Base-by-base conservation (phyloP, 2,888 invertebrate genomes). In the Sylvicola fuscatus region DNA sequence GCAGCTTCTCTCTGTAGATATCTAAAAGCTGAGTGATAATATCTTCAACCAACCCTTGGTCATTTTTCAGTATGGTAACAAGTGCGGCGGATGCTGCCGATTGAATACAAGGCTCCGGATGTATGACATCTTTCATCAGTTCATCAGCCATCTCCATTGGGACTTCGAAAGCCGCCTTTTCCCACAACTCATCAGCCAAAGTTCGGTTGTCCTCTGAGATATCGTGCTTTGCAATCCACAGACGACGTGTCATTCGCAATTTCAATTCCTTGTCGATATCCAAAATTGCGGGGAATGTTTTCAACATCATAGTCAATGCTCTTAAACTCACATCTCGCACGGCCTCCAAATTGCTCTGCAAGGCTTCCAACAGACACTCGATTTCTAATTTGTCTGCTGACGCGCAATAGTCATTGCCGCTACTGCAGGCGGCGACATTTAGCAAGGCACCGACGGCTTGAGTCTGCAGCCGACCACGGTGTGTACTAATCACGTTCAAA, bases 181-280 rank as follows among this genome's bases (percentile, higher is more conserved):
- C 55, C 78, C 78, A 79, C n/a, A 79, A 50, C 32, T 66, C 58
- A 14, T 62, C 58, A 0, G 76, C 77, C 13, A 75, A 58, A 21
- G 62, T 55, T 43, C 73, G 65, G 48, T 86, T 86, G 39, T 82
- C 78, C 29, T 74, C 74, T 6, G 68, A 68, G 1, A 72, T 62
- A 59, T 93, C 93, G 54, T 76, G 83, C 41, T 70, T 76, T 1
- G 86, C 79, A 36, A 92, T 68, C 74, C 84, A 86, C 32, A 92
- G 64, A 36, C 87, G 65, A 44, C 76, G 72, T 27, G 70, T 69
- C 32, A 86, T 61, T 30, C 63, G 56, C 36, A 76, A 58, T 5
- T 64, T 67, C 47, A 67, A 66, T 32, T 63, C 69, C 42, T 61
- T 60, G 48, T 72, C 64, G 34, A 65, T 64, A 31, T 65, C 64